Percentiles rank a stretch among this genome's conserved stretches.
phyloP scores from a whole-genome alignment of 1,140 invertebrate species.

The Papilio helenus region DNA sequence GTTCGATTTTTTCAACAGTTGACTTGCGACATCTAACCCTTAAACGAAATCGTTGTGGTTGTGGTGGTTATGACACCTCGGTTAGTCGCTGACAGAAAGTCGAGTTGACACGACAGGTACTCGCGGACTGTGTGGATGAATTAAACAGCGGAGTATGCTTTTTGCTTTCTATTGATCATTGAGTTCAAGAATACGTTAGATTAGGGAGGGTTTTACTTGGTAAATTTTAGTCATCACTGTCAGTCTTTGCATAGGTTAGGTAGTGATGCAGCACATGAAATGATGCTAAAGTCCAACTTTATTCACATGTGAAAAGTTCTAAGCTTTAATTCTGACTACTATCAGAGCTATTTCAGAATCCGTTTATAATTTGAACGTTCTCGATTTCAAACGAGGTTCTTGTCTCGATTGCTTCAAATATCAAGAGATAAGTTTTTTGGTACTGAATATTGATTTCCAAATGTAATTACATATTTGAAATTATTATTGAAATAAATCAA shows the following conservation, averaged over 20 bases:
- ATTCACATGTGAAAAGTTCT: neutral
- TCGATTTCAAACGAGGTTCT: neutral
- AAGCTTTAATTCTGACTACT: neutral
- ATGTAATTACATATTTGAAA: neutral
- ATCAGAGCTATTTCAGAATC: neutral
- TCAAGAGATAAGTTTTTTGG: neutral
- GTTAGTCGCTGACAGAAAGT: neutral
- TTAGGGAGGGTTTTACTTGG: slow-evolving; percentile 43
- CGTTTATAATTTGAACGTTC: neutral
- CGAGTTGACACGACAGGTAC: slow-evolving; percentile 32
- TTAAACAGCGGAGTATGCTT: slow-evolving; percentile 53
- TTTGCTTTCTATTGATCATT: slow-evolving; percentile 68
- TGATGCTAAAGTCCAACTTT: neutral
- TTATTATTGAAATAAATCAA: neutral
- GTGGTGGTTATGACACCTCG: neutral
- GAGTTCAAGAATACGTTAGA: slow-evolving; percentile 62
- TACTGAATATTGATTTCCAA: neutral
- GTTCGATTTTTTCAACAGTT: neutral
- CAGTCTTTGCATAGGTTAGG: slow-evolving; percentile 2
- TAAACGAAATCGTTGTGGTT: neutral
- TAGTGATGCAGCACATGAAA: neutral
- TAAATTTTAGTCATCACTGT: slow-evolving; percentile 2
- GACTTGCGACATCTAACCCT: neutral
- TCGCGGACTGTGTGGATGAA: slow-evolving; percentile 49
- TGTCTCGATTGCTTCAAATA: neutral